phyloP scores from a whole-genome alignment of 1,140 invertebrate species.

The Melanaphis sacchari region DNA sequence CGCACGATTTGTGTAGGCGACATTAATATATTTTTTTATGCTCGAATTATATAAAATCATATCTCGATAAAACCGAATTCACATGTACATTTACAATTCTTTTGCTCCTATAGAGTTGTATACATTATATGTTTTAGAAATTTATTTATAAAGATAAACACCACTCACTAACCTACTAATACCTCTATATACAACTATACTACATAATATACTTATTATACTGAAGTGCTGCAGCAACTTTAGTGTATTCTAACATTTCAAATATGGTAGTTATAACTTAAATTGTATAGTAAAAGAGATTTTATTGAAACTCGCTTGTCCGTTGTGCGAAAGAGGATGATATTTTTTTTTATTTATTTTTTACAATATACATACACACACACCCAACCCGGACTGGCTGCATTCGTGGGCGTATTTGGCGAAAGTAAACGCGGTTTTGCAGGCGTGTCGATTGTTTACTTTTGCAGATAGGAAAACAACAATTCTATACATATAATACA shows the following conservation, averaged over 20 bases:
- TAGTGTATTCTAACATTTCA: not conserved
- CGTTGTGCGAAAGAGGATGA: not conserved
- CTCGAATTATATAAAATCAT: not conserved
- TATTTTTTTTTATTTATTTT: not conserved
- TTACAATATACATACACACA: not conserved
- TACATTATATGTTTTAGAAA: not conserved
- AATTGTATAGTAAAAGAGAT: not conserved
- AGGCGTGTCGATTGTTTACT: not conserved
- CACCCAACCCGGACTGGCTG: not conserved
- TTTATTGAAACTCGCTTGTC: not conserved
- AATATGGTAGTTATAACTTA: not conserved
- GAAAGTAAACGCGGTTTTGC: conserved; percentile 15
- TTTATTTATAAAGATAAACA: not conserved
- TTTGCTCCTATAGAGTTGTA: not conserved
- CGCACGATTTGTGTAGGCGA: not conserved
- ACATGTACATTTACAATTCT: not conserved
- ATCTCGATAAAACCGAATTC: not conserved
- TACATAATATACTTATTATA: not conserved
- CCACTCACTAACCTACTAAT: not conserved
- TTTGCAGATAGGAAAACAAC: not conserved
- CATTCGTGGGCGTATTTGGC: not conserved
- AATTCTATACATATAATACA: not conserved
- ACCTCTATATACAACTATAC: not conserved
- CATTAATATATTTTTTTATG: not conserved
- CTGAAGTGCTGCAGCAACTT: not conserved